Percentiles rank a stretch among this genome's conserved stretches.
These are phyloP conservation scores for Nomada fabriciana DNA, from an alignment of 2,888 invertebrate species.

Conservation along the genomic window DNA sequence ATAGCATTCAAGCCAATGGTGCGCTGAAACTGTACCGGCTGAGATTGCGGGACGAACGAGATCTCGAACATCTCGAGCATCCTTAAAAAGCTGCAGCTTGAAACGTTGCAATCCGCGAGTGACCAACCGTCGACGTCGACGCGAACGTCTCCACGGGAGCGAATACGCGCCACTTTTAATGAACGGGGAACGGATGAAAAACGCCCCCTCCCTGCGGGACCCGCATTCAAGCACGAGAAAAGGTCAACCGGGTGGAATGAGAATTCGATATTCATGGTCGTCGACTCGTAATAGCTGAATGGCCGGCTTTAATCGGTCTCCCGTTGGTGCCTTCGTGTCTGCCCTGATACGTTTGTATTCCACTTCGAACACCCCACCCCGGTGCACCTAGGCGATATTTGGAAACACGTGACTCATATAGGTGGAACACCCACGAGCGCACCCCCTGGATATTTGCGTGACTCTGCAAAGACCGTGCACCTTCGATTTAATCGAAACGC, in stretches of 20 bases:
- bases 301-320: slow-evolving; percentile 50
- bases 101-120: slow-evolving; percentile 36
- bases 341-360: slow-evolving; percentile 24
- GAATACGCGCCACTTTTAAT: slow-evolving; percentile 13
- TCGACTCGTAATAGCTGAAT: slow-evolving; percentile 37
- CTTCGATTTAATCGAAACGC: slow-evolving; percentile 49
- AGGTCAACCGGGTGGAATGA: slow-evolving; percentile 41
- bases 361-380: background rate
- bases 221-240: slow-evolving; percentile 32
- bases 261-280: slow-evolving; percentile 55
- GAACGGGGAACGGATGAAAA: slow-evolving; percentile 26
- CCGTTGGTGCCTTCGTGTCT: slow-evolving; percentile 10
- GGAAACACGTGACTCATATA: slow-evolving; percentile 56
- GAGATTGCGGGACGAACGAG: background rate
- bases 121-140: slow-evolving; percentile 7
- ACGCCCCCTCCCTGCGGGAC: background rate
- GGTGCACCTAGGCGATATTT: slow-evolving; percentile 16
- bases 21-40: slow-evolving; percentile 1
- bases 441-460: slow-evolving; percentile 41
- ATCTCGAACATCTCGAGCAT: slow-evolving; percentile 19
- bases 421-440: slow-evolving; percentile 14
- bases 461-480: slow-evolving; percentile 31
- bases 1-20: slow-evolving; percentile 34
- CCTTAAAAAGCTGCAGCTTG: slow-evolving; percentile 14
- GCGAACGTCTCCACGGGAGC: background rate